Evolutionary conservation across 2,888 invertebrate genomes (phyloP), one percentile per base, ranked within the genome.

Genomic region (Drosophila koepferae): DNA sequence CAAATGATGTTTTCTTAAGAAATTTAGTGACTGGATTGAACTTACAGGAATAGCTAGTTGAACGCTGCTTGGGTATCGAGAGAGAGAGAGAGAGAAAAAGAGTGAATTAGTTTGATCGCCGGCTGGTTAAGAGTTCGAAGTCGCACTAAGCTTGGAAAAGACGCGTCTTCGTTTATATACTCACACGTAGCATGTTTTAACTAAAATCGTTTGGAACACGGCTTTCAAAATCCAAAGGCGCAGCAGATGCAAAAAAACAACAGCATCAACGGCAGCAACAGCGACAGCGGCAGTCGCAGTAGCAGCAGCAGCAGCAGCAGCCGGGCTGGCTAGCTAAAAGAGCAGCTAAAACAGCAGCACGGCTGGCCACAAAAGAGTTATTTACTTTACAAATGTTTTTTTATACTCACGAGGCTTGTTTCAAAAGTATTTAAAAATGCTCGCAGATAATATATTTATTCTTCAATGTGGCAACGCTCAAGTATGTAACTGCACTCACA

Each of bases 131-230:
- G 89, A 90, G 88, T 89, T 90, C 80, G 91, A 75, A 82, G 89
- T 91, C 90, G 83, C 89, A 91, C 91, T 91, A 89, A 91, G 83
- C 90, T 80, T 72, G 77, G 77, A 84, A 81, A 86, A 77, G 89
- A 87, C 89, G 85, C 91, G 87, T 91, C 89, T 91, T 84, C 84
- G 89, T 82, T 91, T 91, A 89, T 91, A 91, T 91, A 91, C 81
- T 81, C 84, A 91, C 90, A 77, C 80, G 85, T 70, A 71, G 88
- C 86, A 86, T 82, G 86, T 86, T 85, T 89, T 84, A 80, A 80
- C 80, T 78, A 79, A 86, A 82, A 82, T 72, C 86, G 84, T 81
- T 82, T 88, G 74, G 86, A 86, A 83, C 73, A 83, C 84, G 70
- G 88, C 82, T 82, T 81, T 81, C 83, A 85, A 87, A 82, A 87